phyloP scores from a whole-genome alignment of 2,113 vertebrate species.

The Stercorarius parasiticus region DNA sequence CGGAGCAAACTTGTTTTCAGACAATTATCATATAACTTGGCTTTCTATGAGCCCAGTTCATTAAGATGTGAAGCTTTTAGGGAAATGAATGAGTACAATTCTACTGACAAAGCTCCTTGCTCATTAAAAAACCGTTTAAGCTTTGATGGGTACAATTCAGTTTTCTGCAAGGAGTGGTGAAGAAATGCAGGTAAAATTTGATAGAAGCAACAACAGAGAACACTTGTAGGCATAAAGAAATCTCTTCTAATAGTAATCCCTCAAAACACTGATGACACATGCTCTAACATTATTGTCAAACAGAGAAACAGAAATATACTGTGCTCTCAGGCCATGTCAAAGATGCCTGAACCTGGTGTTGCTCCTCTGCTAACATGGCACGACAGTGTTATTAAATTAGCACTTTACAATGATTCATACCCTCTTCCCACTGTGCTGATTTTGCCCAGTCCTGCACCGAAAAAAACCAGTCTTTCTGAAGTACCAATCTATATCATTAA shows the following conservation, averaged over 20 bases:
- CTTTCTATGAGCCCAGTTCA: not conserved
- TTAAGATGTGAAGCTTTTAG: conserved; percentile 10
- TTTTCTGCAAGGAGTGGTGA: not conserved
- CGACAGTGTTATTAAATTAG: conserved; percentile 19
- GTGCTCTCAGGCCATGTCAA: conserved; percentile 1
- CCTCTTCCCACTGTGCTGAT: not conserved
- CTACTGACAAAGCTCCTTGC: not conserved
- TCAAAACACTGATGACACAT: conserved; percentile 13
- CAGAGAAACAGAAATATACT: not conserved
- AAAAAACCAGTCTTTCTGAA: not conserved
- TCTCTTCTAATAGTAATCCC: not conserved
- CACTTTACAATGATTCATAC: not conserved
- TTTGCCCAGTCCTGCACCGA: not conserved
- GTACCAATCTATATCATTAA: conserved; percentile 15
- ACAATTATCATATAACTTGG: not conserved
- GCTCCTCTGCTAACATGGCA: not conserved
- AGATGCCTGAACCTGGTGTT: conserved; percentile 16
- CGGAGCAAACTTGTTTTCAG: not conserved
- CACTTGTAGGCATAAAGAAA: not conserved
- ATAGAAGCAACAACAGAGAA: conserved; percentile 8
- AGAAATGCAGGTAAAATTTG: conserved; percentile 6
- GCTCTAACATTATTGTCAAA: not conserved
- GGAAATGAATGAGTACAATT: not conserved
- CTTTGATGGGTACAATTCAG: not conserved
- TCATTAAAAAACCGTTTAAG: not conserved